These are phyloP conservation scores for Apostichopus californicus DNA, from an alignment of 35 echinoderm and acorn worm genomes.

Conservation along the genomic window DNA sequence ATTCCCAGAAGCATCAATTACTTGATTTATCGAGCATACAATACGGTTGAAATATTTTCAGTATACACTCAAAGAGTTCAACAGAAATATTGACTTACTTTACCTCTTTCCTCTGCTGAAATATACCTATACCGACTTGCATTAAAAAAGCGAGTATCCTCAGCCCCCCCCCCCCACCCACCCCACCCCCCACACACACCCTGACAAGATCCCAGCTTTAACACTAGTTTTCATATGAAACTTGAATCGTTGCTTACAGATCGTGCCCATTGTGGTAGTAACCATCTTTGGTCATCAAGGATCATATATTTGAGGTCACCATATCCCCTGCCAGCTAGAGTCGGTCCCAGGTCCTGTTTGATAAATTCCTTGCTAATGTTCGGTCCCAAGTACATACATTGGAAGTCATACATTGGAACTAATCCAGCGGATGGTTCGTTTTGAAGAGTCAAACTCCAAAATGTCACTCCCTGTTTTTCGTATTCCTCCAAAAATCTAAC, in stretches of 20 bases:
- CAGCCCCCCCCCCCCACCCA: too few species aligned
- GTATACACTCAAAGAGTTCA: too few species aligned
- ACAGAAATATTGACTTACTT: too few species aligned
- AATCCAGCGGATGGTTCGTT: slow-evolving; percentile 81
- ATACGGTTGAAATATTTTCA: too few species aligned
- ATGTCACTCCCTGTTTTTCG: slow-evolving; percentile 50
- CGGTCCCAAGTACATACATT: slow-evolving; percentile 71
- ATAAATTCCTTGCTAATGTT: slow-evolving; percentile 81
- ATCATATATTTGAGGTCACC: slow-evolving; percentile 83
- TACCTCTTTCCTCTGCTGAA: too few species aligned
- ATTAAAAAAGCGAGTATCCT: too few species aligned
- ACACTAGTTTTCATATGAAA: too few species aligned
- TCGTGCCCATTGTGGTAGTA: slow-evolving; percentile 65
- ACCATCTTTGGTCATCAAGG: slow-evolving; percentile 75
- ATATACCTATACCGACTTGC: too few species aligned
- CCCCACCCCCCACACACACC: too few species aligned
- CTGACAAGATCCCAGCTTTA: too few species aligned
- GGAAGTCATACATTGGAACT: slow-evolving; percentile 57
- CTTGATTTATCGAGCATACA: too few species aligned
- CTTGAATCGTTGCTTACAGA: background rate
- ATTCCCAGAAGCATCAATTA: too few species aligned
- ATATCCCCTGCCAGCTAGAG: slow-evolving; percentile 48
- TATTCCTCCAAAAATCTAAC: slow-evolving; percentile 87
- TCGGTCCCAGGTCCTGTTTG: slow-evolving; percentile 83
- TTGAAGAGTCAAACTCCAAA: slow-evolving; percentile 91